Evolutionary conservation across 2,888 invertebrate species (phyloP).

Genomic region (Camptogramma bilineatum): DNA sequence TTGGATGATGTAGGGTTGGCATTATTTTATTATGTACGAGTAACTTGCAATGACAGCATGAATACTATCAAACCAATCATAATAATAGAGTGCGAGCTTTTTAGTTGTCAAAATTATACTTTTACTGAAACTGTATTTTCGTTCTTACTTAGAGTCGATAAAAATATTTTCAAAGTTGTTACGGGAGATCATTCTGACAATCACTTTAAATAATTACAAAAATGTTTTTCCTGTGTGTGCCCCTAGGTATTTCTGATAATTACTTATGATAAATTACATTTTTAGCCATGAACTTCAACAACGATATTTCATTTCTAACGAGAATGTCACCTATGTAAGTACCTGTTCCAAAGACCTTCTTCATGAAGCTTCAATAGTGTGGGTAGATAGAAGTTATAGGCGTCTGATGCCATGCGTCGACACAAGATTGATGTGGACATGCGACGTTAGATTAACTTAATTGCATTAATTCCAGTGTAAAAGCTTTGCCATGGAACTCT

Average conservation of each 20-base stretch:
- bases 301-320: conserved; percentile 27
- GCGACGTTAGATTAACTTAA: conserved; percentile 53
- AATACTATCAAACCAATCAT: no score
- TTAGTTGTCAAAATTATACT: no score
- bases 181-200: no score
- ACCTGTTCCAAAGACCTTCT: not conserved
- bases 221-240: no score
- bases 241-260: not conserved
- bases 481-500: conserved; percentile 44
- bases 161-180: no score
- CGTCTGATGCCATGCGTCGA: conserved; percentile 5
- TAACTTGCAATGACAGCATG: no score
- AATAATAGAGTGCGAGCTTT: no score
- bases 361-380: conserved; percentile 1
- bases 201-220: no score
- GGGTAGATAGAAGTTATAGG: not conserved
- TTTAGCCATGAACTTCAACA: conserved; percentile 22
- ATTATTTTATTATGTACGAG: no score
- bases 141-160: no score
- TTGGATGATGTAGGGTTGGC: conserved; percentile 33
- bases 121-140: no score
- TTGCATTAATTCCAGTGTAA: conserved; percentile 53
- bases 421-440: conserved; percentile 46
- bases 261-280: not conserved
- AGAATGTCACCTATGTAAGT: conserved; percentile 15